A percentile compares a stretch with the other conserved stretches of the same genome.
Evolutionary conservation across 37 sponge, comb jelly and placozoan genomes (phyloP).

Genomic region (Petrosia ficiformis): DNA sequence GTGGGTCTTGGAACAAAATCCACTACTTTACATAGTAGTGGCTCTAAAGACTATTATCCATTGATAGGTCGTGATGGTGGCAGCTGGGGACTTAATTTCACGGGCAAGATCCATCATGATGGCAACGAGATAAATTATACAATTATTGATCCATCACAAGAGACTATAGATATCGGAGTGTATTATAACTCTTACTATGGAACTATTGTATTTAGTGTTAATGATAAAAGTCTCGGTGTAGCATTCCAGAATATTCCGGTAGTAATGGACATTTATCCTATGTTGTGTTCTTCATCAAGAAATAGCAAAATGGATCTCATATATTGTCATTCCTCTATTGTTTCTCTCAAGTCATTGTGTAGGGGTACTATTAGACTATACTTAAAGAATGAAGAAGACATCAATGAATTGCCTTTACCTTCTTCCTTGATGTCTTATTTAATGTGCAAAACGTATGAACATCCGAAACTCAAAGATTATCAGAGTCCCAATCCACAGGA

Average conservation of each 20-base stretch:
- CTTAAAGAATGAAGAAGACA: constrained; percentile 17
- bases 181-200: constrained; percentile 53
- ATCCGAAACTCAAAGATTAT: neutral
- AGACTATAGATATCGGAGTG: constrained; percentile 40
- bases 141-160: neutral
- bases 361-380: constrained; percentile 46
- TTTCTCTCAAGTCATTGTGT: constrained; percentile 52
- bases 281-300: constrained; percentile 54
- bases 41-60: constrained; percentile 47
- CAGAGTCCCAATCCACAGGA: neutral
- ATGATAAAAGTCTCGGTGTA: constrained; percentile 40
- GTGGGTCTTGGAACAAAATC: constrained; percentile 59
- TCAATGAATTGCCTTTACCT: constrained; percentile 45
- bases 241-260: constrained; percentile 37
- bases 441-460: constrained; percentile 1
- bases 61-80: constrained; percentile 52
- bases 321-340: constrained; percentile 45
- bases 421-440: constrained; percentile 46
- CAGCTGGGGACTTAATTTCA: constrained; percentile 77
- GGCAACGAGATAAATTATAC: constrained; percentile 18
- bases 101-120: constrained; percentile 43
- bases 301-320: constrained; percentile 40
- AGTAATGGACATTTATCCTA: constrained; percentile 52
- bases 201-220: constrained; percentile 48
- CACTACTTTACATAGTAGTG: constrained; percentile 25